These are phyloP conservation scores for Caretta caretta DNA, from an alignment of 2,113 vertebrate genomes.

Conservation along the genomic window DNA sequence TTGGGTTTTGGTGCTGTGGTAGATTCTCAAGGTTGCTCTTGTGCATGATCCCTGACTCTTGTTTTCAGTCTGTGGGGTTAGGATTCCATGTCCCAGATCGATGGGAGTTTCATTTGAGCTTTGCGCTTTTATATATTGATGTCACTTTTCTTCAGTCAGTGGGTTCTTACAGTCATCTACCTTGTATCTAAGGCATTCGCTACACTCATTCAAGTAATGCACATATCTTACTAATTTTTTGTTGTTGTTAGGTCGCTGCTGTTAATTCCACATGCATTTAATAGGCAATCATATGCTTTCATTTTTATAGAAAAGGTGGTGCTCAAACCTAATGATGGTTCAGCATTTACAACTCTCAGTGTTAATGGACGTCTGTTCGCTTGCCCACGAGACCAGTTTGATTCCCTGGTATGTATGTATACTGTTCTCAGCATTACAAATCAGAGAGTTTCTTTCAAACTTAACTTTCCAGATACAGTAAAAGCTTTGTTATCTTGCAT, in stretches of 20 bases:
- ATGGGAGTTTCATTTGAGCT: background rate
- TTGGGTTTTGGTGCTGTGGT: background rate
- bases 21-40: background rate
- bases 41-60: background rate
- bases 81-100: background rate
- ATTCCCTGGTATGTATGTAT: constrained; percentile 90
- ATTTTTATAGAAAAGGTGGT: constrained; percentile 91
- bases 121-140: background rate
- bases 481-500: too few relatives aligned
- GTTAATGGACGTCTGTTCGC: constrained; percentile 95
- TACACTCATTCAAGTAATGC: constrained; percentile 44
- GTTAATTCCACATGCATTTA: constrained; percentile 54
- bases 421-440: constrained; percentile 8
- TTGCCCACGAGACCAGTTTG: constrained; percentile 92
- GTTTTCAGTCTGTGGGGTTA: background rate
- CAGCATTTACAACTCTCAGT: constrained; percentile 95
- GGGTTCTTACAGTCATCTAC: background rate
- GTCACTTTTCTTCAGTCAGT: background rate
- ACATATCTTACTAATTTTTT: constrained; percentile 62
- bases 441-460: constrained; percentile 52
- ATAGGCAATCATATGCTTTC: constrained; percentile 66
- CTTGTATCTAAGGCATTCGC: constrained; percentile 35
- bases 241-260: constrained; percentile 46
- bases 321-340: constrained; percentile 93
- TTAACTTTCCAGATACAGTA: background rate